A percentile compares a stretch with the other conserved stretches of the same genome.
Conservation (phyloP, 92 coral and sea anemone genomes). For the Epizoanthus rinbou region DNA sequence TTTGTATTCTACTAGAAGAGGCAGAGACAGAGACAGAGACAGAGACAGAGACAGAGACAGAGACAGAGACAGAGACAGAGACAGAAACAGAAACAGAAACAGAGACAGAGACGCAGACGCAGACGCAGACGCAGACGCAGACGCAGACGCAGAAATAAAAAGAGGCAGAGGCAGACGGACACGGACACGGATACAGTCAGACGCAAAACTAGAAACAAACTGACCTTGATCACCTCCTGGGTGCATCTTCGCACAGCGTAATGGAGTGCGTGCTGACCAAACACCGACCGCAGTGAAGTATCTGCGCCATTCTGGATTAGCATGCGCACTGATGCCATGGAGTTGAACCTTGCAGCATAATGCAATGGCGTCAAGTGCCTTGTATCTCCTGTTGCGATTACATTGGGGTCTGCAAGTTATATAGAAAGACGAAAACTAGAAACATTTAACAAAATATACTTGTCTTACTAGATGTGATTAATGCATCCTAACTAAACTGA, state of each 20-base stretch:
- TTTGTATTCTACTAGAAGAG: too few relatives aligned
- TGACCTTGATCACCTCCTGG: constrained; percentile 62
- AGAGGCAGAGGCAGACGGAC: not conserved
- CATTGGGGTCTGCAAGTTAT: constrained; percentile 52
- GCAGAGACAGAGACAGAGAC: not conserved
- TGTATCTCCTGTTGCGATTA: constrained; percentile 50
- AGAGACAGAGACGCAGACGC: not conserved
- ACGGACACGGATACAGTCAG: not conserved
- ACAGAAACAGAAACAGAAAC: too few relatives aligned
- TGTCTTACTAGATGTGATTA: too few relatives aligned
- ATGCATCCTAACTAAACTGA: too few relatives aligned
- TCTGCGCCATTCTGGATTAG: constrained; percentile 71
- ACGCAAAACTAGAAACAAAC: not conserved
- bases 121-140: not conserved
- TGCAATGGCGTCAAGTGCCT: constrained; percentile 69
- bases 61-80: too few relatives aligned
- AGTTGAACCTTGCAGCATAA: constrained; percentile 66
- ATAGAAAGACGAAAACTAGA: too few relatives aligned
- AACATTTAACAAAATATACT: too few relatives aligned
- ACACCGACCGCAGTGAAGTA: constrained; percentile 59
- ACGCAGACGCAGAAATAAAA: not conserved
- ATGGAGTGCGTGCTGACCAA: constrained; percentile 82
- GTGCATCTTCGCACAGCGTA: constrained; percentile 78
- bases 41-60: not conserved
- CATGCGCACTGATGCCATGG: constrained; percentile 53